phyloP scores from a whole-genome alignment of 2,888 invertebrate species.

The Eristalis arbustorum region DNA sequence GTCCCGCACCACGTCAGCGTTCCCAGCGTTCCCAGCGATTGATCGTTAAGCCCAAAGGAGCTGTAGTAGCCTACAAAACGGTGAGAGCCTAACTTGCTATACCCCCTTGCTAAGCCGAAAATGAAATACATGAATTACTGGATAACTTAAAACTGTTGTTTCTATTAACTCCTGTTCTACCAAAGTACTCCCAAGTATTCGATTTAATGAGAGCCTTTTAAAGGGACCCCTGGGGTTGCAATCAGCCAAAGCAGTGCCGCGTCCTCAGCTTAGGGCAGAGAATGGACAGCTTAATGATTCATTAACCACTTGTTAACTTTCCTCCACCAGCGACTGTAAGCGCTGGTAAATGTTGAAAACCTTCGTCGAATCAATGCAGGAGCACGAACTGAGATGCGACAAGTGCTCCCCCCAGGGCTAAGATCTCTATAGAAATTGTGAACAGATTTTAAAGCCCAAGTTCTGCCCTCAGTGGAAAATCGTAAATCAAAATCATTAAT shows the following conservation, averaged over 20 bases:
- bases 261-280: background rate
- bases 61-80: constrained; percentile 40
- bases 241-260: too few relatives aligned
- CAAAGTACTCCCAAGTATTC: too few relatives aligned
- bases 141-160: background rate
- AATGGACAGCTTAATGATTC: constrained; percentile 13
- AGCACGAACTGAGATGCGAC: background rate
- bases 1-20: constrained; percentile 12
- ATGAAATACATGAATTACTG: constrained; percentile 9
- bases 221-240: too few relatives aligned
- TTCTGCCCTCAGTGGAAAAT: background rate
- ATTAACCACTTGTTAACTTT: background rate
- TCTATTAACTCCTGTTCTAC: background rate
- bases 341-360: background rate
- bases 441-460: background rate
- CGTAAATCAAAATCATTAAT: constrained; percentile 19
- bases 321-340: background rate
- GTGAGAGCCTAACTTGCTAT: constrained; percentile 7
- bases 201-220: too few relatives aligned
- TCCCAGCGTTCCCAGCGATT: constrained; percentile 37
- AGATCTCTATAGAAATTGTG: background rate
- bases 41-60: constrained; percentile 49
- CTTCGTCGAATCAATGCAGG: background rate
- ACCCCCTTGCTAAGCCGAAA: background rate
- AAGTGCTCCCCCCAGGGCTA: background rate